phyloP scores from a whole-genome alignment of 2,797 vertebrate species.

The Manis javanica region DNA sequence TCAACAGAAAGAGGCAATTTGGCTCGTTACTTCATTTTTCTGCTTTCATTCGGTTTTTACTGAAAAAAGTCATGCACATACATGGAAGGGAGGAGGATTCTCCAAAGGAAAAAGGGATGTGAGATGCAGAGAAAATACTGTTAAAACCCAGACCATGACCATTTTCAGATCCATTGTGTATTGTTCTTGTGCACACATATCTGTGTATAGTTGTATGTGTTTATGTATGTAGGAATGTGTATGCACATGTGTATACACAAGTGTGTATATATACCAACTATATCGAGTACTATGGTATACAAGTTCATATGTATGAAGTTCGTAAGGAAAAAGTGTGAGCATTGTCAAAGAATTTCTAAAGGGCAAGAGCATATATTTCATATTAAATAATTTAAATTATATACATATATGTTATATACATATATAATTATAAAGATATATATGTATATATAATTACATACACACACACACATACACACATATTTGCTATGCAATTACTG shows the following conservation, averaged over 20 bases:
- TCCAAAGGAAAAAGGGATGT: not conserved
- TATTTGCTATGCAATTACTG: not conserved
- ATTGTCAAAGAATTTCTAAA: not conserved
- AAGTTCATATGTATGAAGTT: not conserved
- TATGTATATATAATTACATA: not conserved
- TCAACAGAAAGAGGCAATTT: not conserved
- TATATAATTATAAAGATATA: not conserved
- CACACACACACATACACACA: not conserved
- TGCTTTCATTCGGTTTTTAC: not conserved
- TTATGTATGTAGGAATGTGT: too few species aligned
- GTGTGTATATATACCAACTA: not conserved
- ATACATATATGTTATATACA: not conserved
- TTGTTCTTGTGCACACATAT: too few species aligned
- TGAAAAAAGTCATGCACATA: not conserved
- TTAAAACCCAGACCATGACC: too few species aligned
- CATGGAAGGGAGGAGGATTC: too few species aligned
- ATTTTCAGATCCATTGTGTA: not conserved
- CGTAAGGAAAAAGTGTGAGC: not conserved
- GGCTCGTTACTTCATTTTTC: not conserved
- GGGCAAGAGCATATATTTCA: too few species aligned
- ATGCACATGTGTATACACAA: fast-evolving
- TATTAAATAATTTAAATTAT: not conserved
- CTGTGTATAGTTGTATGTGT: too few species aligned
- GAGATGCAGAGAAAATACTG: not conserved
- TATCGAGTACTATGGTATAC: too few species aligned